These are phyloP conservation scores for Plestiodon gilberti DNA, from an alignment of 2,113 vertebrate species.

Conservation along the genomic window DNA sequence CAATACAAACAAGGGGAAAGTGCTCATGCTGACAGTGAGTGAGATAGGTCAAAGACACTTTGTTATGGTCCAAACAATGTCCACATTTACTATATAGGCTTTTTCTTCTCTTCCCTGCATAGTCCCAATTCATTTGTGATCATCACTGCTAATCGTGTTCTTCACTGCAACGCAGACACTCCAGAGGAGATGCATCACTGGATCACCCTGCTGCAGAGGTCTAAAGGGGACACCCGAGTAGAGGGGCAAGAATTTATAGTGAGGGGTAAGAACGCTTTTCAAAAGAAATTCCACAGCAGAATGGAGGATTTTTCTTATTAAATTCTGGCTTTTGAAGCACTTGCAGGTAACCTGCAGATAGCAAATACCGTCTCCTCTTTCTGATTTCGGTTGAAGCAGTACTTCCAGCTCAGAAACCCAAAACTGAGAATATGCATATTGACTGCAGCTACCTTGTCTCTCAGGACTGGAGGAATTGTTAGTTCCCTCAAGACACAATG, in stretches of 20 bases:
- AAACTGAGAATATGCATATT: too few species aligned
- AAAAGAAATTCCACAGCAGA: not conserved
- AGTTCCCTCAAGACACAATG: not conserved
- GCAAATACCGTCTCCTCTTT: not conserved
- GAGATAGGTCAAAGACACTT: fast-evolving
- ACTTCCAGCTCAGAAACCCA: not conserved
- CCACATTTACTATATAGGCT: not conserved
- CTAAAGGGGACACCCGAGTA: conserved; percentile 94
- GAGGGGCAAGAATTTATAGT: conserved; percentile 98
- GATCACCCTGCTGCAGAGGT: conserved; percentile 95
- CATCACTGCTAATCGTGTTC: conserved; percentile 94
- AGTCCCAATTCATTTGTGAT: conserved; percentile 97
- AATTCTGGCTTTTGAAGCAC: not conserved
- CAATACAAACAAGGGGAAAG: conserved; percentile 2
- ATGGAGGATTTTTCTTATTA: not conserved
- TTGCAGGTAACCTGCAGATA: not conserved
- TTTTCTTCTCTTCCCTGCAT: conserved; percentile 1
- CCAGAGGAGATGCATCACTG: conserved; percentile 99
- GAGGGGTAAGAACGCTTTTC: conserved; percentile 81
- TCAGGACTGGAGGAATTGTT: not conserved
- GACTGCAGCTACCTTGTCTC: not conserved
- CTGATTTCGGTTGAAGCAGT: not conserved
- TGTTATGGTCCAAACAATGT: not conserved
- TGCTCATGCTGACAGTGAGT: not conserved
- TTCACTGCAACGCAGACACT: conserved; percentile 95